Conservation (phyloP, 2,113 vertebrate species). For the Seriola aureovittata region DNA sequence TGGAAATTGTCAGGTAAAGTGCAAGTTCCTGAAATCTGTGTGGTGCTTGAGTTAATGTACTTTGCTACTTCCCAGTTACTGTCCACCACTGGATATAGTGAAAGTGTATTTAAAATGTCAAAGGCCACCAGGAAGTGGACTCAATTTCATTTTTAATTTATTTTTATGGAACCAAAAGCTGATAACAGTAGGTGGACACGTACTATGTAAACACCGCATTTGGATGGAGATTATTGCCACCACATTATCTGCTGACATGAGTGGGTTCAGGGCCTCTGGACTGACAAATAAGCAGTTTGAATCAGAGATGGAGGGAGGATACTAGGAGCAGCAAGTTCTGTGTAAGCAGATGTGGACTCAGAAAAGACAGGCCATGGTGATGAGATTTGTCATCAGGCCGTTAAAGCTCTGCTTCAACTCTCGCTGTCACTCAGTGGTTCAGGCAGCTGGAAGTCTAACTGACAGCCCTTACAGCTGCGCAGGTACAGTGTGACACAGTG, state of each 20-base stretch:
- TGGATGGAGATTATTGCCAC: not conserved
- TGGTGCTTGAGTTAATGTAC: too few species aligned
- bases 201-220: not conserved
- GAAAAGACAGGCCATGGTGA: too few species aligned
- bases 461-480: not conserved
- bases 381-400: constrained; percentile 8
- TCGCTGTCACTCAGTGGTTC: not conserved
- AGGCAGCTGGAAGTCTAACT: not conserved
- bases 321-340: too few species aligned
- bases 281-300: too few species aligned
- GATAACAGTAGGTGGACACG: not conserved
- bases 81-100: not conserved
- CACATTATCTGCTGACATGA: too few species aligned
- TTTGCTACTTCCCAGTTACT: not conserved
- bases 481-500: not conserved
- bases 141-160: not conserved
- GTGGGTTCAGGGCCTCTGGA: too few species aligned
- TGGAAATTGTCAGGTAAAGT: too few species aligned
- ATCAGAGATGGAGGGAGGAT: too few species aligned
- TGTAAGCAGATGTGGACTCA: too few species aligned
- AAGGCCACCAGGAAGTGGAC: not conserved
- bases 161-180: not conserved
- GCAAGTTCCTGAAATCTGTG: not conserved
- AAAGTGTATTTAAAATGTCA: not conserved
- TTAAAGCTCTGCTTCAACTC: not conserved